A percentile compares a stretch with the other conserved stretches of the same genome.
phyloP scores from a whole-genome alignment of 2,113 vertebrate genomes.

The Hydrolagus affinis region DNA sequence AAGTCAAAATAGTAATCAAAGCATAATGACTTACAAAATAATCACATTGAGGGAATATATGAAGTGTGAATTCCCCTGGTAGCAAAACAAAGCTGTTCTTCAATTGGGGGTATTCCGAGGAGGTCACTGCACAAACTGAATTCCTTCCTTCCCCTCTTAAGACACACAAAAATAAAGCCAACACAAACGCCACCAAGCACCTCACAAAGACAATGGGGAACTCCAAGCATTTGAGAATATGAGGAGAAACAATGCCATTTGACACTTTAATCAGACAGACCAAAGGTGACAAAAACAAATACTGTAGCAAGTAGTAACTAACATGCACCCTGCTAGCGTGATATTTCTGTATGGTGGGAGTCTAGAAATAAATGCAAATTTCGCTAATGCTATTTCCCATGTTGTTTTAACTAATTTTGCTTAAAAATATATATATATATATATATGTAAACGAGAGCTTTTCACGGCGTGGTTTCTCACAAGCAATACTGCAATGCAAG shows the following conservation, averaged over 20 bases:
- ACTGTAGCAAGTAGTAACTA: background rate
- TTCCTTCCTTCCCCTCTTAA: background rate
- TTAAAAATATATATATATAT: background rate
- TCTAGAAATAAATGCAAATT: background rate
- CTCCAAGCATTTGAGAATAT: too few relatives aligned
- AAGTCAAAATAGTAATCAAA: background rate
- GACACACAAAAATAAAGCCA: background rate
- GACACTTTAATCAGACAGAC: background rate
- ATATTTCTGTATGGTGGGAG: too few relatives aligned
- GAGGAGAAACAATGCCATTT: too few relatives aligned
- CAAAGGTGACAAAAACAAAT: background rate
- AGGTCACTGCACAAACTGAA: background rate
- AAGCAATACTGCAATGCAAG: background rate
- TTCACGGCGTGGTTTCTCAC: background rate
- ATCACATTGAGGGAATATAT: too few relatives aligned
- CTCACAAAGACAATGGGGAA: too few relatives aligned
- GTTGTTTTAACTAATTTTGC: background rate
- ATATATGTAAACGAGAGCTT: background rate
- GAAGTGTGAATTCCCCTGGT: too few relatives aligned
- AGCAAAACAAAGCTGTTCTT: background rate
- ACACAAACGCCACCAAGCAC: too few relatives aligned
- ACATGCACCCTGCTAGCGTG: too few relatives aligned
- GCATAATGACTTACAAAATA: background rate
- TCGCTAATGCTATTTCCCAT: background rate
- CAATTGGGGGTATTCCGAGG: background rate